Percentiles rank a stretch among this genome's conserved stretches.
Evolutionary conservation across 2,113 vertebrate genomes (phyloP).

Genomic region (Carlito syrichta): DNA sequence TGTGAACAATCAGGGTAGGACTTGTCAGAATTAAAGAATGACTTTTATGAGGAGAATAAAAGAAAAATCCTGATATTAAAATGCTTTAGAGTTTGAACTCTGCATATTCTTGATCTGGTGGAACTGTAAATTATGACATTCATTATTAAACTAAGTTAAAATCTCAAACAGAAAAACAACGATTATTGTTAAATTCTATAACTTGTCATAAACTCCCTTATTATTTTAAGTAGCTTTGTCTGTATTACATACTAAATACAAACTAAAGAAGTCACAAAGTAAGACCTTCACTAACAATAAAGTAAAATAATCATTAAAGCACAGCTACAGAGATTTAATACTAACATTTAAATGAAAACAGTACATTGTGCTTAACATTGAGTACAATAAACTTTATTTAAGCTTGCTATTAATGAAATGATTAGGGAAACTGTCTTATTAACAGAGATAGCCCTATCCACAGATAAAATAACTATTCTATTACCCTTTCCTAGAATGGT

Average conservation of each 20-base stretch:
- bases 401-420: not conserved
- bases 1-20: slow-evolving; percentile 67
- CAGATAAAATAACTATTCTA: not conserved
- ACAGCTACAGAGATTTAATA: not conserved
- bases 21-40: slow-evolving; percentile 68
- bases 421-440: slow-evolving; percentile 24
- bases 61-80: slow-evolving; percentile 53
- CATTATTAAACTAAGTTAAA: slow-evolving; percentile 52
- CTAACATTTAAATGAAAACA: slow-evolving; percentile 36
- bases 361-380: not conserved
- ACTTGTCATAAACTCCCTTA: slow-evolving; percentile 60
- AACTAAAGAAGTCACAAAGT: slow-evolving; percentile 49
- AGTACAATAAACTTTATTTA: not conserved
- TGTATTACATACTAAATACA: slow-evolving; percentile 65
- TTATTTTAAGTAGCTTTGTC: slow-evolving; percentile 45
- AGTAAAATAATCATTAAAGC: not conserved
- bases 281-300: not conserved
- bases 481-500: not conserved
- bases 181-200: slow-evolving; percentile 65
- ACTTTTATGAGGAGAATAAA: slow-evolving; percentile 68
- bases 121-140: slow-evolving; percentile 43
- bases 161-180: slow-evolving; percentile 56
- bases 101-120: slow-evolving; percentile 29
- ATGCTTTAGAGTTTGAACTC: slow-evolving; percentile 54
- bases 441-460: not conserved